These are phyloP conservation scores for Cerceris ruficornis DNA, from an alignment of 2,888 invertebrate genomes.

Conservation along the genomic window DNA sequence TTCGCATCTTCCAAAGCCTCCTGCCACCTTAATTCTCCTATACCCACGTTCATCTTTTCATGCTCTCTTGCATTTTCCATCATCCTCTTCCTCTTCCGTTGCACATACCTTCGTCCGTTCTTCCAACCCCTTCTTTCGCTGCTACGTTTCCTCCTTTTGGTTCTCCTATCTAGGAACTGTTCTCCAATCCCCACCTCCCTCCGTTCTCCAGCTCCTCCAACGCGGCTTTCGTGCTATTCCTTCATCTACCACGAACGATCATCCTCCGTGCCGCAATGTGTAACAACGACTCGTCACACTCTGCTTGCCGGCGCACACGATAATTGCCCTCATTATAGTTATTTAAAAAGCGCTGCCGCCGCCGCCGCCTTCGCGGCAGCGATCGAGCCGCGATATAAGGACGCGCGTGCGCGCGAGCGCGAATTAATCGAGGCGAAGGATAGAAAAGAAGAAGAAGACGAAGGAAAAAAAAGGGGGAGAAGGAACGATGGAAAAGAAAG, in stretches of 20 bases:
- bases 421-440: slow-evolving; percentile 57
- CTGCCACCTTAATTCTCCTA: too few species aligned
- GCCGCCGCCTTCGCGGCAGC: slow-evolving; percentile 48
- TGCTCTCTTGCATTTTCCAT: not conserved
- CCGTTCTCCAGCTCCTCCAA: not conserved
- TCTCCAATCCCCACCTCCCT: not conserved
- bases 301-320: slow-evolving; percentile 80
- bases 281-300: slow-evolving; percentile 79
- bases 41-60: not conserved
- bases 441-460: not conserved
- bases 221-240: slow-evolving; percentile 23
- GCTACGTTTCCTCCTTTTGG: not conserved
- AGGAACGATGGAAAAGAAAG: slow-evolving; percentile 14
- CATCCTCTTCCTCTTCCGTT: not conserved
- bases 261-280: slow-evolving; percentile 72
- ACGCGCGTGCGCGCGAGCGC: slow-evolving; percentile 57
- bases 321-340: slow-evolving; percentile 80
- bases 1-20: not conserved
- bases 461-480: slow-evolving; percentile 4
- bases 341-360: slow-evolving; percentile 74
- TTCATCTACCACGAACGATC: slow-evolving; percentile 53
- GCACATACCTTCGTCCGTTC: not conserved
- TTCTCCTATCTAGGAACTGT: not conserved
- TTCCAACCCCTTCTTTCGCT: not conserved
- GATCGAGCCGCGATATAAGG: slow-evolving; percentile 64